Percentiles rank a stretch among this genome's conserved stretches.
phyloP scores from a whole-genome alignment of 2,888 invertebrate species.

The Cordilura impudica region DNA sequence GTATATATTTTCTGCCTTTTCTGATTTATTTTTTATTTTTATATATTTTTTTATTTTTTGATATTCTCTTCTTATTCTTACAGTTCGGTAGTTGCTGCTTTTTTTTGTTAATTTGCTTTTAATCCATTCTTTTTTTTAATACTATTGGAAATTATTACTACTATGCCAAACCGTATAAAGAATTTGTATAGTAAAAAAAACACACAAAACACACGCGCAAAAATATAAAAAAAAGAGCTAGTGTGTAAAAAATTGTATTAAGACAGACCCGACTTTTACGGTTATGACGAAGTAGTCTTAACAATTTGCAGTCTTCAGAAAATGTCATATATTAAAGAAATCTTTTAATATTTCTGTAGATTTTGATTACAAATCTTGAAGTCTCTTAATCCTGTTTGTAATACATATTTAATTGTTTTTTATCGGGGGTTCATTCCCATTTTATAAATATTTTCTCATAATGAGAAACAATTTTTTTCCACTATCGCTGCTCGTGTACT shows the following conservation, averaged over 20 bases:
- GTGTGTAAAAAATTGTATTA: constrained; percentile 45
- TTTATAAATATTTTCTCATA: constrained; percentile 41
- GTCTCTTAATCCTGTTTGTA: not conserved
- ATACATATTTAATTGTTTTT: not conserved
- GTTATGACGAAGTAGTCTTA: constrained; percentile 46
- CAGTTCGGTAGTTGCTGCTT: constrained; percentile 22
- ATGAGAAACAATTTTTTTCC: constrained; percentile 30
- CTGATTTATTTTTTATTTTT: no score
- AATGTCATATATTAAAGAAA: not conserved
- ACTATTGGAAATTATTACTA: constrained; percentile 49
- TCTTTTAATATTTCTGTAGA: not conserved
- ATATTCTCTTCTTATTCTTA: constrained; percentile 4
- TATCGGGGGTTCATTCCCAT: constrained; percentile 21
- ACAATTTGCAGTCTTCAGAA: constrained; percentile 8
- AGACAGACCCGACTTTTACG: constrained; percentile 51
- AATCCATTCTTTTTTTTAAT: constrained; percentile 36
- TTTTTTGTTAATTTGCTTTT: not conserved
- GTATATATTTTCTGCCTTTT: no score
- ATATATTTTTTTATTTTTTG: constrained; percentile 1
- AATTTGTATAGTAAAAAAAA: constrained; percentile 33
- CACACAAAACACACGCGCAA: constrained; percentile 9
- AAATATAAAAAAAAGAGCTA: constrained; percentile 17
- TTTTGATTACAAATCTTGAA: not conserved
- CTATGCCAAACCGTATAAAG: constrained; percentile 54
- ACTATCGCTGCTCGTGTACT: constrained; percentile 54